Evolutionary conservation across 2,888 invertebrate genomes (phyloP).

Genomic region (Platycheirus albimanus): DNA sequence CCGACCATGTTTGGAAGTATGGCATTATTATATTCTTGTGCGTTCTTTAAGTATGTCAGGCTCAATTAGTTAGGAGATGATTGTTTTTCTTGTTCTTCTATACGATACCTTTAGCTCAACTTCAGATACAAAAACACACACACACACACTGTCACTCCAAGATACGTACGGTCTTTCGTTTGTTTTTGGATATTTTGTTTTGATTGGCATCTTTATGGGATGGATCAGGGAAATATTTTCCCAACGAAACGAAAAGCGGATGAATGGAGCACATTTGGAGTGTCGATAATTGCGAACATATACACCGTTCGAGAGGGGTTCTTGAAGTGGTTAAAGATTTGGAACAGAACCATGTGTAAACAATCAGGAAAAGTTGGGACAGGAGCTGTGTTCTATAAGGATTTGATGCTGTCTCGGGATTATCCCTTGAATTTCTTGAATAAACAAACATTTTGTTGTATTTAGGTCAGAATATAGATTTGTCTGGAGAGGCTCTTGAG

Average conservation of each 20-base stretch:
- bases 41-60: conserved; percentile 68
- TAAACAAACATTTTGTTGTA: no score
- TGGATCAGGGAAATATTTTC: conserved; percentile 14
- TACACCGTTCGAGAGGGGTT: background rate
- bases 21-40: conserved; percentile 16
- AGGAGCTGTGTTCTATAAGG: conserved; percentile 23
- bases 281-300: conserved; percentile 31
- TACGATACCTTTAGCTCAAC: background rate
- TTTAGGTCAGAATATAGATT: no score
- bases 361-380: background rate
- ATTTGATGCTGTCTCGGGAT: background rate
- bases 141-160: no score
- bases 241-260: conserved; percentile 5
- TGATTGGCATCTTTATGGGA: conserved; percentile 15
- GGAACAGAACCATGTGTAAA: conserved; percentile 17
- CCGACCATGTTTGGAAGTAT: conserved; percentile 27
- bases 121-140: background rate
- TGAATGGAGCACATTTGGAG: conserved; percentile 20
- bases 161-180: background rate
- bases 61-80: conserved; percentile 68
- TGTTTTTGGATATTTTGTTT: conserved; percentile 19
- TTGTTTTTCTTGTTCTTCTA: conserved; percentile 47
- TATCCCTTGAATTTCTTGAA: no score
- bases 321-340: conserved; percentile 11
- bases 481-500: no score